phyloP scores from a whole-genome alignment of 2,888 invertebrate species.

The Pterostichus madidus region DNA sequence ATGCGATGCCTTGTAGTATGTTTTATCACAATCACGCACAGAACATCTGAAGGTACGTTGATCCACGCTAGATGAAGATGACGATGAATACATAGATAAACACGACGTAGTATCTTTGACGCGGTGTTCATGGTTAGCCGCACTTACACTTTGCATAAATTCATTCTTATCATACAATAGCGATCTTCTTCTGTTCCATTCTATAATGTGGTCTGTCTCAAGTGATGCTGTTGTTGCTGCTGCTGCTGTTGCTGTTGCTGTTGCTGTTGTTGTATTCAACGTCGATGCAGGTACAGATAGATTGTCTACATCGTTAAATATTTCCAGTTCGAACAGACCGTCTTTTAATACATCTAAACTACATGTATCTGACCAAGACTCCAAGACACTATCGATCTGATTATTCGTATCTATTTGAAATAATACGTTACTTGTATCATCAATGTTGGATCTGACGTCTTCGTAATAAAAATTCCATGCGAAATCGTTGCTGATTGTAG shows the following conservation, averaged over 20 bases:
- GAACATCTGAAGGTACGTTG: slow-evolving; percentile 78
- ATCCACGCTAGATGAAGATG: slow-evolving; percentile 6
- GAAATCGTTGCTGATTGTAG: background rate
- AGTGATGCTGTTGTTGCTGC: background rate
- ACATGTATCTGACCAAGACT: slow-evolving; percentile 34
- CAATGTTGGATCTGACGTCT: background rate
- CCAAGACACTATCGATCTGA: background rate
- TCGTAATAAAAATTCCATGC: slow-evolving; percentile 43
- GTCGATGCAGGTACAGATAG: background rate
- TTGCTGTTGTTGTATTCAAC: background rate
- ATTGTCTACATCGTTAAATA: slow-evolving; percentile 46
- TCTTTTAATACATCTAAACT: slow-evolving; percentile 51
- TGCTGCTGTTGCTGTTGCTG: background rate
- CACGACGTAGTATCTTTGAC: slow-evolving; percentile 68
- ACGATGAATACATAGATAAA: slow-evolving; percentile 52
- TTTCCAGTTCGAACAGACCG: slow-evolving; percentile 52
- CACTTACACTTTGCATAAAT: slow-evolving; percentile 55
- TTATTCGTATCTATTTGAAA: background rate
- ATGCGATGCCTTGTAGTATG: slow-evolving; percentile 94
- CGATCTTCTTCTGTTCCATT: slow-evolving; percentile 72
- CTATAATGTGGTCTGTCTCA: slow-evolving; percentile 27
- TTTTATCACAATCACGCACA: slow-evolving; percentile 86
- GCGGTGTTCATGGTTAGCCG: slow-evolving; percentile 72
- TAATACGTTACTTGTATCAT: slow-evolving; percentile 5
- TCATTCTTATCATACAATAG: slow-evolving; percentile 72